Evolutionary conservation across 1,140 invertebrate species (phyloP), one percentile per base, ranked within the genome.

Genomic region (Tribolium castaneum): DNA sequence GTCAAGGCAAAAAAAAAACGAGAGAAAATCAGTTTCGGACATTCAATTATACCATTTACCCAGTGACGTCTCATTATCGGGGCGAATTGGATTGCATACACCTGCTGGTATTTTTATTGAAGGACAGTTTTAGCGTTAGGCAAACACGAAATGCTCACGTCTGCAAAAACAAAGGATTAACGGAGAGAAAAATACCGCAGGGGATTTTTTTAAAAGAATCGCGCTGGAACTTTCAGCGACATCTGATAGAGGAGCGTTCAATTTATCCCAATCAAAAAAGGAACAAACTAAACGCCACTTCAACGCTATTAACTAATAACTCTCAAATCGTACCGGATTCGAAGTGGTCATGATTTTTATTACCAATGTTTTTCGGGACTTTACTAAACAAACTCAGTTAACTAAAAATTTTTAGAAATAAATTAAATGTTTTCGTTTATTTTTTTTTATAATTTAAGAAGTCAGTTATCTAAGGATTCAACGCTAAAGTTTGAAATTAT

Each of bases 111-210:
- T 59, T 59, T 59, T 59, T 59, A 59, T 25, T 59, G 54, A 19
- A 59, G 19, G 19, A 22, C 54, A 59, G 6, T 22, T 59, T 59
- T 25, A 59, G 19, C 14, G 16, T 2, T 19, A 7, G 54, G 10
- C 25, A 59, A 59, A 59, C 54, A 59, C 10, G 19, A 7, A 22
- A 59, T 25, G 19, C 54, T 59, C 19, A 25, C 54, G 14, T 22
- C 19, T 16, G 19, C 16, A 19, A 59, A 59, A 59, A 59, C 54
- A 59, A 59, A 59, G 54, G 54, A 59, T 59, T 59, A 59, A 25
- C 12, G 6, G 14, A 19, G 10, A 22, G 19, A 59, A 59, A 59
- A 59, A 52, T 16, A 52, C 51, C 12, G 51, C 12, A 14, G 51
- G 49, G 13, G 51, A 52, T 52, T 52, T 14, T 52, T 52, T 50